Evolutionary conservation across 2,888 invertebrate genomes (phyloP).

Genomic region (Thysanoteuthis rhombus): DNA sequence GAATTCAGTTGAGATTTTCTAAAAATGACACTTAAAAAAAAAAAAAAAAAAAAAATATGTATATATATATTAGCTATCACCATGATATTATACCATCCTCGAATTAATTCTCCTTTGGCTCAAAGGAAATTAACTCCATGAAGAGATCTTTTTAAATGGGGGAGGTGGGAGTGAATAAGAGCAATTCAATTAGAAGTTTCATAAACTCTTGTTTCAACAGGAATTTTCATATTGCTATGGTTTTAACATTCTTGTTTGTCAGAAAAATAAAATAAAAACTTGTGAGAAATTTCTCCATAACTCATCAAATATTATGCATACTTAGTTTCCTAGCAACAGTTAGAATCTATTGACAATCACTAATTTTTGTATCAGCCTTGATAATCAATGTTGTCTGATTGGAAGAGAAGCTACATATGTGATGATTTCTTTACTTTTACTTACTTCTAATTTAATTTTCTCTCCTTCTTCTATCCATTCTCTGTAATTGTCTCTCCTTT

Average conservation of each 20-base stretch:
- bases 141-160: neutral
- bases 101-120: neutral
- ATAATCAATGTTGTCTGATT: neutral
- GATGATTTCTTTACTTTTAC: neutral
- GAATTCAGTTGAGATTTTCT: too few relatives aligned
- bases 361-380: neutral
- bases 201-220: neutral
- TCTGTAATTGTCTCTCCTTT: neutral
- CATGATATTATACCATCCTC: neutral
- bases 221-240: neutral
- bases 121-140: neutral
- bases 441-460: neutral
- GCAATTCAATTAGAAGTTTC: neutral
- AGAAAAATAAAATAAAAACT: neutral
- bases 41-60: too few relatives aligned
- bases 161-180: neutral
- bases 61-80: too few relatives aligned
- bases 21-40: too few relatives aligned
- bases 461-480: neutral
- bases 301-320: conserved; percentile 12
- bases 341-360: neutral
- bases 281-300: neutral
- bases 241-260: neutral
- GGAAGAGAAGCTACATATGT: neutral
- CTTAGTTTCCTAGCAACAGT: neutral